These are phyloP conservation scores for Enteromius unitaeniatus DNA, from an alignment of 2,797 vertebrate genomes.

Conservation along the genomic window DNA sequence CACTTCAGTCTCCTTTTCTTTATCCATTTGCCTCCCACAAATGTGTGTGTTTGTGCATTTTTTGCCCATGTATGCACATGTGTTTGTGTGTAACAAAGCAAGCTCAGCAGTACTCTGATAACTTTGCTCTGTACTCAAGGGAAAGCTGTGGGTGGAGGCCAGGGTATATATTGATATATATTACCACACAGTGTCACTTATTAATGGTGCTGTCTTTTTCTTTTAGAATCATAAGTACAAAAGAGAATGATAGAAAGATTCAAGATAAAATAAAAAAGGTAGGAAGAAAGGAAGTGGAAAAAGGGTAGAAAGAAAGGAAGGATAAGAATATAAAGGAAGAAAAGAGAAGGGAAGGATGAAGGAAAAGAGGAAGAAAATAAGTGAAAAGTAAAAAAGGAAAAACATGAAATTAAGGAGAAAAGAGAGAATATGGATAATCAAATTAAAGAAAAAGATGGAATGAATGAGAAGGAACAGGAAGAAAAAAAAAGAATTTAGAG, in stretches of 20 bases:
- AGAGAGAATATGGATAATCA: background rate
- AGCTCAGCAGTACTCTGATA: constrained; percentile 76
- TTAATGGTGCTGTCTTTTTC: constrained; percentile 1
- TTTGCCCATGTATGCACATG: constrained; percentile 55
- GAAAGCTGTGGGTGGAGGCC: constrained; percentile 50
- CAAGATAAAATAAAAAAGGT: background rate
- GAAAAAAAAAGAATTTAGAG: background rate
- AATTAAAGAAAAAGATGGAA: background rate
- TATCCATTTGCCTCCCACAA: constrained; percentile 7
- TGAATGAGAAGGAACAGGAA: background rate
- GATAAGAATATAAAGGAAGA: too few species aligned
- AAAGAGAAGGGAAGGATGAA: background rate
- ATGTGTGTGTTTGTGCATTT: constrained; percentile 51
- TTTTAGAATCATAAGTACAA: background rate
- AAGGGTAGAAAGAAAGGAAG: background rate
- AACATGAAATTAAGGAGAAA: background rate
- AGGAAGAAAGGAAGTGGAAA: background rate
- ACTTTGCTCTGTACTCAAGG: constrained; percentile 76
- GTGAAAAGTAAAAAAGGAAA: background rate
- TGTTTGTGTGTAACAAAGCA: constrained; percentile 60
- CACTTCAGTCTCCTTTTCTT: constrained; percentile 1
- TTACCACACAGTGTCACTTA: background rate
- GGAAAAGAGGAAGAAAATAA: background rate
- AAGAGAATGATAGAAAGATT: background rate
- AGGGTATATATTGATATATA: constrained; percentile 27